Evolutionary conservation across 1,140 invertebrate species (phyloP), one percentile per base, ranked within the genome.

Genomic region (Patella vulgata): DNA sequence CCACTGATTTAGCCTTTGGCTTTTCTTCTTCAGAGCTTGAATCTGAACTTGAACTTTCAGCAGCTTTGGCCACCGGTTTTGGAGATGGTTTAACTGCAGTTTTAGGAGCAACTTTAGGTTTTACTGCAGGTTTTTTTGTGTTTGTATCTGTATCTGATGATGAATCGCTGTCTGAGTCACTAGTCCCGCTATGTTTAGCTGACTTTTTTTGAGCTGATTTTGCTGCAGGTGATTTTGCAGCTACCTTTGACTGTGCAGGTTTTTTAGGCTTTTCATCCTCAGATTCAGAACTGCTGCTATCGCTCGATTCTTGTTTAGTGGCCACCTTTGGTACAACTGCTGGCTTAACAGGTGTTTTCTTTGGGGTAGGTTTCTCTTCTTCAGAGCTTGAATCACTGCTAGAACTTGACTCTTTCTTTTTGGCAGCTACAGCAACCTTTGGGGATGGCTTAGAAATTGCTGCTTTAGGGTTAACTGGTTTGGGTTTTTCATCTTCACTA

Each of bases 21-120:
- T 27, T 36, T 6, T 62, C 63, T 9, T 61, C 58, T 12, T 70
- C 63, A 14, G 48, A 59, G 31, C 65, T 67, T 6, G 64, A 66
- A 19, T 61, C 59, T 46, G 58, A 61, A 12, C 57, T 60, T 8
- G 51, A 57, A 44, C 64, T 67, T 14, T 17, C 23, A 25, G 56
- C 53, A 14, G 47, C 31, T 54, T 59, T 51, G 27, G 36, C 31
- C 9, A 28, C 33, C 21, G 51, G 17, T 28, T 44, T 48, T 28
- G 46, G 25, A 48, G 46, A 42, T 27, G 33, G 28, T 30, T 39
- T 59, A 19, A 21, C 48, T 8, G 47, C 31, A 25, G 57, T n/a
- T 27, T 9, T 25, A 2, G 52, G 33, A 36, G 33, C 33, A 36
- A 36, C 33, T 36, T 36, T 36, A 36, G 33, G 33, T 5, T 5